Conservation (phyloP, 1,140 invertebrate genomes). For the Eupristina koningsbergeri region DNA sequence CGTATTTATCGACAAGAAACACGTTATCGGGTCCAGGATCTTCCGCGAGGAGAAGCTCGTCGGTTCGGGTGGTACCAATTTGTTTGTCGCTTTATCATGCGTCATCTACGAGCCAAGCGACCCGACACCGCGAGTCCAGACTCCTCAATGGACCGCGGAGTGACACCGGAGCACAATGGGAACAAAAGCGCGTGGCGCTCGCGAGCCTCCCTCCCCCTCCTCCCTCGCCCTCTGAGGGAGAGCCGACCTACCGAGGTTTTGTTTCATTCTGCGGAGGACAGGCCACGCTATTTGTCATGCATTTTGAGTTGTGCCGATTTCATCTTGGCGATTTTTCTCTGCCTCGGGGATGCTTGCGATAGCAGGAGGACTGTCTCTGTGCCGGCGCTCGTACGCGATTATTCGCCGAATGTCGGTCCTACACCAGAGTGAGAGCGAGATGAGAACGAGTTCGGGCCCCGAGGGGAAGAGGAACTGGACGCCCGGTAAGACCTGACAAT, state of each 20-base stretch:
- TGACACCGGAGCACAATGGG: constrained; percentile 66
- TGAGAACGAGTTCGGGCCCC: not conserved
- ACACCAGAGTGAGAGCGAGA: not conserved
- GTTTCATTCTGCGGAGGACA: constrained; percentile 64
- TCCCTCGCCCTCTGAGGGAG: constrained; percentile 45
- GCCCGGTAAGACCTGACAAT: not conserved
- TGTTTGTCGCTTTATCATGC: constrained; percentile 66
- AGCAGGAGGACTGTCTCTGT: constrained; percentile 13
- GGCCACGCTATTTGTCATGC: constrained; percentile 64
- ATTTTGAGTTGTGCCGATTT: constrained; percentile 65
- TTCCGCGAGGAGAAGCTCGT: constrained; percentile 57
- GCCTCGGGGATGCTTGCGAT: constrained; percentile 40
- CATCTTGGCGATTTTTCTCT: constrained; percentile 67
- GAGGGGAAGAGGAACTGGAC: not conserved
- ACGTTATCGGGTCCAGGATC: constrained; percentile 58
- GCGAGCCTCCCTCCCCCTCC: constrained; percentile 40
- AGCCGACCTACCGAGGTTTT: constrained; percentile 55
- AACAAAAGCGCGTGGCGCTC: constrained; percentile 63
- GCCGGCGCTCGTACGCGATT: not conserved
- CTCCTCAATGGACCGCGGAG: constrained; percentile 57
- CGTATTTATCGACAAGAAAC: constrained; percentile 63
- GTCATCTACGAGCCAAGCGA: constrained; percentile 65
- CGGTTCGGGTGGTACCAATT: constrained; percentile 69
- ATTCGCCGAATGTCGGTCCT: constrained; percentile 25
- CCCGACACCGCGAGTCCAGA: constrained; percentile 61